phyloP scores from a whole-genome alignment of 2,113 vertebrate genomes.

The Thymallus thymallus region DNA sequence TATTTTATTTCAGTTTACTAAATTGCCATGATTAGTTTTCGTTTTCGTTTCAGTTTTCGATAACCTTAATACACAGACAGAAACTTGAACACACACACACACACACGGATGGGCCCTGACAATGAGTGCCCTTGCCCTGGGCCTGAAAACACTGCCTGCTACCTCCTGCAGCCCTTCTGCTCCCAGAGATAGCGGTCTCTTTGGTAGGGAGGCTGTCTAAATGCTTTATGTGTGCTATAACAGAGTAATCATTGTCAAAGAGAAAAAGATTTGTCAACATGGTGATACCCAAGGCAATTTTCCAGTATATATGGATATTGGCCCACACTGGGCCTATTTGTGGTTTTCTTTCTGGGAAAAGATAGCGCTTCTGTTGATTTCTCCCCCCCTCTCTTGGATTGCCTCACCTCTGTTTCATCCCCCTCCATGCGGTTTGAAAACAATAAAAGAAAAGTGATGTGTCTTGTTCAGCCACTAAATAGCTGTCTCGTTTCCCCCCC shows the following conservation, averaged over 20 bases:
- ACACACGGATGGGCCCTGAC: conserved; percentile 31
- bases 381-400: conserved; percentile 31
- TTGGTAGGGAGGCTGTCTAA: conserved; percentile 54
- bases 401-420: neutral
- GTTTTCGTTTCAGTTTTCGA: too few species aligned
- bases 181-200: conserved; percentile 23
- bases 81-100: too few species aligned
- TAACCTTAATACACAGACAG: too few species aligned
- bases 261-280: conserved; percentile 71
- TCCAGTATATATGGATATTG: conserved; percentile 64
- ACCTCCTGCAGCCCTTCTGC: conserved; percentile 57
- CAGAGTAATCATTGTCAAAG: conserved; percentile 63
- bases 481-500: conserved; percentile 74
- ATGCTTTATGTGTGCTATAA: conserved; percentile 68
- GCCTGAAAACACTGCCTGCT: conserved; percentile 36
- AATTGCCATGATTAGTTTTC: too few species aligned
- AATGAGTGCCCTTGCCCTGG: conserved; percentile 62
- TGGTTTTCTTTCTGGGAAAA: conserved; percentile 57
- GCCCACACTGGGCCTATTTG: conserved; percentile 57
- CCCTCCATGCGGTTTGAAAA: conserved; percentile 64
- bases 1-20: too few species aligned
- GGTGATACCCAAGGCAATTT: conserved; percentile 46
- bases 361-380: conserved; percentile 50
- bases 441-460: conserved; percentile 76
- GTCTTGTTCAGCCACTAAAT: conserved; percentile 79